Evolutionary conservation across 2,888 invertebrate genomes (phyloP).

Genomic region (Leucophenga maculata): DNA sequence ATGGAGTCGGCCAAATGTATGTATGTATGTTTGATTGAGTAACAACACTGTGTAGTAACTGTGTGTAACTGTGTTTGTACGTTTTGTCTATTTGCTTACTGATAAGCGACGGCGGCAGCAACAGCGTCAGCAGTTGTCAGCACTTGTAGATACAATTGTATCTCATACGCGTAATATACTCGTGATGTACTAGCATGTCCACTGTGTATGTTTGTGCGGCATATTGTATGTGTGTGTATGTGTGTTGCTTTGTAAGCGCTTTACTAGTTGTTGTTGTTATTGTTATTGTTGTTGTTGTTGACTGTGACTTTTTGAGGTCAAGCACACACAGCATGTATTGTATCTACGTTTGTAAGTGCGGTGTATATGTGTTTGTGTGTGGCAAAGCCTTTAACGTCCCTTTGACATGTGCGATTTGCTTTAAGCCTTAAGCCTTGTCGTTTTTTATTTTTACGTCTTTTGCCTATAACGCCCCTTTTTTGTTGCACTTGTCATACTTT

Average conservation of each 20-base stretch:
- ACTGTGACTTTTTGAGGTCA: slow-evolving; percentile 18
- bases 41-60: background rate
- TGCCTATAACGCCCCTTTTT: background rate
- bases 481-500: no score
- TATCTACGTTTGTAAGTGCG: no score
- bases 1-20: slow-evolving; percentile 32
- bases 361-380: background rate
- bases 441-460: background rate
- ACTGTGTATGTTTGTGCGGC: background rate
- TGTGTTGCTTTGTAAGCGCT: background rate
- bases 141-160: slow-evolving; percentile 39
- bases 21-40: slow-evolving; percentile 35
- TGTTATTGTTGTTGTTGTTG: background rate
- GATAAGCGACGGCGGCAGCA: slow-evolving; percentile 30
- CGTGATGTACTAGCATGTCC: background rate
- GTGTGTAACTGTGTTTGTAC: slow-evolving; percentile 23
- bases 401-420: background rate
- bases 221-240: background rate
- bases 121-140: slow-evolving; percentile 24
- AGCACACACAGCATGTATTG: background rate
- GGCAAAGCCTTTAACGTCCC: background rate
- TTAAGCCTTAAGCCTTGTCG: background rate
- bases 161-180: slow-evolving; percentile 18
- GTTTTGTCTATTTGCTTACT: slow-evolving; percentile 38
- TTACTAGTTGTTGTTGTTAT: background rate